These are phyloP conservation scores for Meiosimyza platycephala DNA, from an alignment of 2,888 invertebrate species.

Conservation along the genomic window DNA sequence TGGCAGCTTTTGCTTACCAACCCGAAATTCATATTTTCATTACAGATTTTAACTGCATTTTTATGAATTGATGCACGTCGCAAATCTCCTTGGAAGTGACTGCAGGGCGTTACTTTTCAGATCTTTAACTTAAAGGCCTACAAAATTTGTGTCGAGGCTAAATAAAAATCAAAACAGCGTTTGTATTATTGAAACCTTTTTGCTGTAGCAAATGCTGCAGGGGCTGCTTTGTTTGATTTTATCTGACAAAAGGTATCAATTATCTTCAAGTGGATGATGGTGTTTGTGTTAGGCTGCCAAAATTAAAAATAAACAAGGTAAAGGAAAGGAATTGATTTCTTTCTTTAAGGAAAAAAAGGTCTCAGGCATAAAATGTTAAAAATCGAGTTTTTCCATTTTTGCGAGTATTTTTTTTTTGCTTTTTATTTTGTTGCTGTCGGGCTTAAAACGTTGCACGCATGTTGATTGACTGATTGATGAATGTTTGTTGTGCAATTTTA, in stretches of 20 bases:
- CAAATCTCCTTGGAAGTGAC: background rate
- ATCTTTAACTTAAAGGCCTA: constrained; percentile 21
- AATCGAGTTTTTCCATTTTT: no score
- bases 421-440: background rate
- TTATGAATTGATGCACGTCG: background rate
- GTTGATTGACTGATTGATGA: constrained; percentile 31
- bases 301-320: background rate
- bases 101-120: constrained; percentile 11
- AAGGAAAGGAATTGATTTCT: background rate
- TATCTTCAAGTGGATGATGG: constrained; percentile 23
- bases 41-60: background rate
- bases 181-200: constrained; percentile 20
- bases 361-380: no score
- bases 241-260: constrained; percentile 33
- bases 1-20: background rate
- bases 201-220: background rate
- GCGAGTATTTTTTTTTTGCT: background rate
- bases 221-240: constrained; percentile 26
- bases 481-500: constrained; percentile 10
- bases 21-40: background rate
- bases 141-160: background rate
- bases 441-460: constrained; percentile 14
- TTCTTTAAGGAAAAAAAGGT: background rate
- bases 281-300: constrained; percentile 22
- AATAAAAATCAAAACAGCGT: background rate